These are phyloP conservation scores for Silurus lanzhouensis DNA, from an alignment of 2,797 vertebrate species.

Conservation along the genomic window DNA sequence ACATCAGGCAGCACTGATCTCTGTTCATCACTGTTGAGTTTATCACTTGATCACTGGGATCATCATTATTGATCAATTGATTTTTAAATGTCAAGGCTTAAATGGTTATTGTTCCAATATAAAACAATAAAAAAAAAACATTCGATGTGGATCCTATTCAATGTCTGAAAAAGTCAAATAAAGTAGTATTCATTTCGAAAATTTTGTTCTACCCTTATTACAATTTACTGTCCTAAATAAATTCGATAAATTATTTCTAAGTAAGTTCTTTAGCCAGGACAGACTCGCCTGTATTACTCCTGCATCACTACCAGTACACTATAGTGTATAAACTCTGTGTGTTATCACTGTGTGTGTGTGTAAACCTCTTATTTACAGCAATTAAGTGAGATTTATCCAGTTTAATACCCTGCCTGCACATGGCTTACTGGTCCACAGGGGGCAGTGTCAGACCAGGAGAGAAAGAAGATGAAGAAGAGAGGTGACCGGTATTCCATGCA, in stretches of 20 bases:
- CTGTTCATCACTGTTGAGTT: neutral
- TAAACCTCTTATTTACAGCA: neutral
- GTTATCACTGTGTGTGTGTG: neutral
- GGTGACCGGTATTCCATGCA: constrained; percentile 91
- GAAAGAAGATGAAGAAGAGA: constrained; percentile 92
- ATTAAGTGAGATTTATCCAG: neutral
- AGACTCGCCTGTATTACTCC: neutral
- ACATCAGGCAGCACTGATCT: neutral
- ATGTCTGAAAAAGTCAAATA: neutral
- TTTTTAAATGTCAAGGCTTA: neutral
- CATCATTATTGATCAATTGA: too few species aligned
- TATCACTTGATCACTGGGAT: neutral
- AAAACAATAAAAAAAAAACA: neutral
- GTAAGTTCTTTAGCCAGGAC: neutral
- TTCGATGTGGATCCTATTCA: neutral
- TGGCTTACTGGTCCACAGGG: constrained; percentile 69
- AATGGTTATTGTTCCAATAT: neutral
- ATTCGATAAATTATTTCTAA: neutral
- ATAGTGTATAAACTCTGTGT: neutral
- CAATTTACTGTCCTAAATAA: neutral
- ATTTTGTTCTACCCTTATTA: neutral
- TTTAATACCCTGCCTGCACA: constrained; percentile 1
- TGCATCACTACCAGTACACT: neutral
- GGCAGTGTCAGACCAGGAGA: constrained; percentile 90
- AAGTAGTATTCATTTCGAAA: neutral